Evolutionary conservation across 53 echinoderm and acorn worm species (phyloP), one percentile per base, ranked within the genome.

Genomic region (Glandiceps talaboti): DNA sequence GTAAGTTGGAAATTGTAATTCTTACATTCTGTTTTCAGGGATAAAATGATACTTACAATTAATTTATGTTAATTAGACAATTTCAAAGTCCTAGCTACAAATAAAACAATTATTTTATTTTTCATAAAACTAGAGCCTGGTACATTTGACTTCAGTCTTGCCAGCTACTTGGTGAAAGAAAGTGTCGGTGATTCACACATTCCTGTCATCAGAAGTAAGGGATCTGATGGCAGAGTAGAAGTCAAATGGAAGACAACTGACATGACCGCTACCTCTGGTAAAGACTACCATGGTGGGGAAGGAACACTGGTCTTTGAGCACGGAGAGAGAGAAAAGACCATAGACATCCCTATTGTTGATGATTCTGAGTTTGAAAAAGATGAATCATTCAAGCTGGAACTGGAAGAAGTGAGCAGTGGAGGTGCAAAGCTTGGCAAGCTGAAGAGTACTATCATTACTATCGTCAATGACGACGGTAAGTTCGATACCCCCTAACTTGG

Each of bases 361-460:
- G 96, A 95, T 76, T 92, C 92, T 83, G 96, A 95, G 81, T 95
- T 88, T 30, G 96, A 95, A 90, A 95, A 95, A 81, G 96, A 95
- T 33, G 92, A 95, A 82, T 92, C 92, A 76, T 95, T 95, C 76
- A 89, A 95, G 81, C 78, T 95, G 81, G 96, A 95, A 76, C 90
- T 95, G 32, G 86, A 77, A 29, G 92, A 95, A 1, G 92, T 92
- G 10, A 92, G 90, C n/a, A 90, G 87, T 27, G 96, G 96, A 0
- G 88, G 92, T 27, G 64, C 6, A 20, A 84, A 92, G 78, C 87
- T 95, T 0, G 96, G 96, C 73, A 75, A 92, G 45, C 88, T 95
- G 30, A 95, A 92, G 83, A 95, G 92, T 80, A 95, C 96, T 10
- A 92, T 95, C 10, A 92, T 95, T 27, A 95, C 96, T 1, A 95